Evolutionary conservation across 2,113 vertebrate genomes (phyloP).

Genomic region (Entomyzon cyanotis): DNA sequence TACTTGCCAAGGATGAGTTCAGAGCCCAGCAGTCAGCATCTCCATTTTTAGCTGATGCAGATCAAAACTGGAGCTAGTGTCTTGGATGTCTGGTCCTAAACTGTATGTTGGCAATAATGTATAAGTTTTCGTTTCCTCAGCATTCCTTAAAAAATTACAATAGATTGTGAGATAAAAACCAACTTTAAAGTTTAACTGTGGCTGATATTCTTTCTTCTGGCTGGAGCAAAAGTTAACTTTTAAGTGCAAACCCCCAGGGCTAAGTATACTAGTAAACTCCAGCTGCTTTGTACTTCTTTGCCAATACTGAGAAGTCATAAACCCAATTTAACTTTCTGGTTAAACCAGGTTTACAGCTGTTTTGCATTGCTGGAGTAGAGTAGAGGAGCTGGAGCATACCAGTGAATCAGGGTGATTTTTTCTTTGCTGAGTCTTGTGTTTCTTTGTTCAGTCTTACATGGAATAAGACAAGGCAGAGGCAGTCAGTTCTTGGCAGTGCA

Average conservation of each 20-base stretch:
- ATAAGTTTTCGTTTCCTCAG: not conserved
- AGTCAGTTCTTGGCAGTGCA: not conserved
- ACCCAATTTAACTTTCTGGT: conserved; percentile 42
- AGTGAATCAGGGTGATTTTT: not conserved
- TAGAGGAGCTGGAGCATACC: conserved; percentile 31
- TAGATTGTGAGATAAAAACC: not conserved
- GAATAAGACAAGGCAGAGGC: not conserved
- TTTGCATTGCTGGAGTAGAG: conserved; percentile 24
- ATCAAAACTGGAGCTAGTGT: not conserved
- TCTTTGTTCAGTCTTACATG: not conserved
- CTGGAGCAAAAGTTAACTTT: not conserved
- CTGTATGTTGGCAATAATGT: accelerated
- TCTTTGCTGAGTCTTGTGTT: not conserved
- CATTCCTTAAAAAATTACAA: not conserved
- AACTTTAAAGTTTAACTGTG: not conserved
- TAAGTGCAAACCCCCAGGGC: not conserved
- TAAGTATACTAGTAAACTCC: not conserved
- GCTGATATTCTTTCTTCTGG: not conserved
- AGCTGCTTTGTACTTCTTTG: conserved; percentile 47
- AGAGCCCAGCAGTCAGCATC: not conserved
- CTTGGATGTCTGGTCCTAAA: not conserved
- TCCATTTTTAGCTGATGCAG: not conserved
- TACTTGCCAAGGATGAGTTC: not conserved
- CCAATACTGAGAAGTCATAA: conserved; percentile 37
- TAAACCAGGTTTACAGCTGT: conserved; percentile 53